Evolutionary conservation across 2,888 invertebrate genomes (phyloP), one percentile per base, ranked within the genome.

Genomic region (Reticulitermes lucifugus): DNA sequence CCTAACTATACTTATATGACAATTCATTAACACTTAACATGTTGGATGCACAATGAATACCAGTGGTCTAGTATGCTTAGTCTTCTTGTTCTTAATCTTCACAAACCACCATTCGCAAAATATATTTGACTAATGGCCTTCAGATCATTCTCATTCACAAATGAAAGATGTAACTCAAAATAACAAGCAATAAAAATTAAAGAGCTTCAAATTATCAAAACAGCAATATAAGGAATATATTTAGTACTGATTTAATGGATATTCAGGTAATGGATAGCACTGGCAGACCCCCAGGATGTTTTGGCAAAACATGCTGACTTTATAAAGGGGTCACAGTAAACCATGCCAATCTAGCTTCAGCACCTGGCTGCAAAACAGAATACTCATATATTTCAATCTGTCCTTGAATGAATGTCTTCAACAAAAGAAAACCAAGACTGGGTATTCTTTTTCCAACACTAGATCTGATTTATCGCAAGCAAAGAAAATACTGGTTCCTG

Each of bases 221-320:
- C 77, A 46, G 65, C 81, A 81, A n/a, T 43, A 81, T 81, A 81
- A 81, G 81, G 81, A 81, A 81, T 70, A 35, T 43, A 18, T 70
- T 43, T 60, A 70, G 35, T 14, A 41, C 21, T 81, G 81, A 65
- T 70, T 81, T 81, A 60, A 70, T 65, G 35, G 65, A 41, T 25
- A 65, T 81, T 35, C 81, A 43, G 43, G 70, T 70, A 81, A 81
- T 43, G 46, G 46, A 65, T 18, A 25, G 65, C 65, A 81, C 46
- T 46, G 81, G 70, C 81, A 65, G n/a, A 41, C 18, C n/a, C 35
- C 81, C 81, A 81, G 25, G 46, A 43, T 81, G 10, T 81, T 43
- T 81, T 81, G 70, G 81, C 81, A 70, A 81, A 35, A 81, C 41
- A 35, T 41, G 59, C 18, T 51, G 35, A n/a, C 41, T 65, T 65